These are phyloP conservation scores for Bellardia bayeri DNA, from an alignment of 2,888 invertebrate genomes.

Conservation along the genomic window DNA sequence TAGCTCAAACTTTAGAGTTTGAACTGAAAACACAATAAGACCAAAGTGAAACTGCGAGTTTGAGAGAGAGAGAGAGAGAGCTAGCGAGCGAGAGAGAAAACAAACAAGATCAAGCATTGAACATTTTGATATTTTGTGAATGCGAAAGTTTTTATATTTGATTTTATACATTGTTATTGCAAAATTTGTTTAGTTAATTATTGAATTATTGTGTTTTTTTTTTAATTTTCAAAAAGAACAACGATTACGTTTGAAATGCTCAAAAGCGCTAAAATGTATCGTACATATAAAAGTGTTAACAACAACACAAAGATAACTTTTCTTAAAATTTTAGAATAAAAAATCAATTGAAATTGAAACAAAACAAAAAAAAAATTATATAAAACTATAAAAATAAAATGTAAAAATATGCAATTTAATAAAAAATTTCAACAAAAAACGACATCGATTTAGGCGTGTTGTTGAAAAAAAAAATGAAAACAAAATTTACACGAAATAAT, in stretches of 20 bases:
- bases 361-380: neutral
- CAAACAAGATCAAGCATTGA: conserved; percentile 12
- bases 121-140: neutral
- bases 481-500: conserved; percentile 52
- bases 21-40: conserved; percentile 52
- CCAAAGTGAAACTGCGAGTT: conserved; percentile 1
- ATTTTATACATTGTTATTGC: conserved; percentile 36
- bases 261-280: conserved; percentile 67
- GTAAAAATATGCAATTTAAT: conserved; percentile 26
- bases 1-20: neutral
- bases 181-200: conserved; percentile 22
- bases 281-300: conserved; percentile 62
- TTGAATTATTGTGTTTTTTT: conserved; percentile 45
- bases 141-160: neutral
- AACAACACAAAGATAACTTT: conserved; percentile 51
- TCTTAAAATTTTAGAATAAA: neutral
- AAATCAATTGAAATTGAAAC: neutral
- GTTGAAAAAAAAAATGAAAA: neutral
- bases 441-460: conserved; percentile 54
- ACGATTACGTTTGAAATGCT: conserved; percentile 62
- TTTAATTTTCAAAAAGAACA: conserved; percentile 35
- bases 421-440: conserved; percentile 37
- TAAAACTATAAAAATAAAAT: neutral
- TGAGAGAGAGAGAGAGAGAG: neutral
- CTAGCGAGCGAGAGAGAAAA: neutral